Evolutionary conservation across 2,113 vertebrate species (phyloP), one percentile per base, ranked within the genome.

Genomic region (Eulacestoma nigropectus): DNA sequence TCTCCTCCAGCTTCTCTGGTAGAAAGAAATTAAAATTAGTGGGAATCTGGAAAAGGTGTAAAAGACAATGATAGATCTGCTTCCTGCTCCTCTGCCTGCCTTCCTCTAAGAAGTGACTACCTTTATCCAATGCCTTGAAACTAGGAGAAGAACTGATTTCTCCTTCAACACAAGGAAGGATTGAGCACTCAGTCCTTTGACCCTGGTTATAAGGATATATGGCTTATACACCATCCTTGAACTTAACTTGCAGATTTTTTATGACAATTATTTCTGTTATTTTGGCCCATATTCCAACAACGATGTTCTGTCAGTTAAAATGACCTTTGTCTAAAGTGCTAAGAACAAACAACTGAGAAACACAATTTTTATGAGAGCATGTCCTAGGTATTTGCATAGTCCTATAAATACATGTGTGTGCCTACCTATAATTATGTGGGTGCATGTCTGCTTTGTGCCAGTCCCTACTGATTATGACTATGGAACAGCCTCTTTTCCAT

Each of bases 151-250:
- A 79, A 65, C 5, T 21, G 21, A 53, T 49, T 59, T 67, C 75
- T 74, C 57, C 39, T 75, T 84, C 22, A 80, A 16, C 27, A 18
- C 19, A 59, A 53, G 10, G 9, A 69, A 33, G 9, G 23, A 56
- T 27, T 0, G 0, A 30, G 7, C 30, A 14, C 0, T 32, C 19
- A 63, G 6, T n/a, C 35, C 32, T 35, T 60, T 68, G 37, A 27
- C 20, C 25, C 37, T 32, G 32, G 16, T 57, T 74, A 20, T 52
- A 55, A 67, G 13, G 14, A 33, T 27, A 13, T 30, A n/a, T 14
- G 23, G 25, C 35, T 59, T 60, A 33, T 4, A 16, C 29, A 16
- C 16, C 25, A 25, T 26, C 53, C 53, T 82, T 72, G 53, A 79
- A 60, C 14, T 60, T 77, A 22, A 32, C 32, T 25, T 63, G 33